Base-by-base conservation (phyloP, 1,140 invertebrate genomes). In the Ceratitis capitata region DNA sequence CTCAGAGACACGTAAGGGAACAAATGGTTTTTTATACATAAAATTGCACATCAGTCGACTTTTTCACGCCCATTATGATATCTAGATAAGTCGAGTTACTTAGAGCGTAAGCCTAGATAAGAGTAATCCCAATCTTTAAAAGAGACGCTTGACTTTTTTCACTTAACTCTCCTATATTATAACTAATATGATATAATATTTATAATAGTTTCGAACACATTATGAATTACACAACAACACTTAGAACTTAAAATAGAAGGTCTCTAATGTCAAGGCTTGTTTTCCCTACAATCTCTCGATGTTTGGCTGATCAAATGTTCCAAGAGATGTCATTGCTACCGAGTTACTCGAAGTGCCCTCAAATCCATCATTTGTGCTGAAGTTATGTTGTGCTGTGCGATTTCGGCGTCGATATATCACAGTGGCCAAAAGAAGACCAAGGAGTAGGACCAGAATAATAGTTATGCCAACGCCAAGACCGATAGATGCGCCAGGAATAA, bases 401-500 rank as follows among this genome's bases (percentile, higher is more conserved):
- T 86, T 85, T 16, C 86, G 58, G 2, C 86, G 45, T 10, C 86
- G 56, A 35, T 86, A 86, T 42, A 86, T 64, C 1, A 86, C 69
- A 3, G 86, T 86, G 19, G 82, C 86, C 3, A 86, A 23, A 6
- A 86, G 23, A 2, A 86, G 61, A 58, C 85, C 84, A 5, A 83
- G 14, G 16, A 86, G 47, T 12, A 86, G 85, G 10, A 86, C 49
- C 32, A 84, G 12, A 14, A 86, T 85, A 16, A 86, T 83, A 4
- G 86, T 85, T 35, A 86, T n/a, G 23, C 86, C 86, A 53, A 86
- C 47, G 10, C 82, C 85, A 19, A 86, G 53, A 9, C 86, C 86
- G 14, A 85, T 35, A 0, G 82, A 84, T 42, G 86, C 61, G 0
- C 84, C 86, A 14, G 78, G 56, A 42, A 39, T 49, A 49, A 78